Conservation (phyloP, 2,797 vertebrate genomes). For the Rhinophrynus dorsalis region DNA sequence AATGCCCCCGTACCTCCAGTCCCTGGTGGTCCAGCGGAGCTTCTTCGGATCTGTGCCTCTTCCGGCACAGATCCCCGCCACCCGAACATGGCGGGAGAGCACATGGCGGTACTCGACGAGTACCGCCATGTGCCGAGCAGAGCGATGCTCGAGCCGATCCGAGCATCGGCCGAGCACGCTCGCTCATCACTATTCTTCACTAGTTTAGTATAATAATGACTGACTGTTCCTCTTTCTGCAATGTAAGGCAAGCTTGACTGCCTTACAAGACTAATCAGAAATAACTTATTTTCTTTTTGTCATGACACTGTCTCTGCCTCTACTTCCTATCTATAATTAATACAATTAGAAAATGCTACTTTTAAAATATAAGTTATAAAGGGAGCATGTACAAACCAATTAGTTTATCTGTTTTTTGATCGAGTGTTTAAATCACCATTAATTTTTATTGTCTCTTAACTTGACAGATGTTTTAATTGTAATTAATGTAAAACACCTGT, state of each 20-base stretch:
- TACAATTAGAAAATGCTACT: slow-evolving; percentile 37
- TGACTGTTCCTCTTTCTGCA: slow-evolving; percentile 4
- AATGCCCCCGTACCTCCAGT: too few species aligned
- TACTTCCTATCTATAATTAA: slow-evolving; percentile 35
- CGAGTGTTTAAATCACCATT: slow-evolving; percentile 57
- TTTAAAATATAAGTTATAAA: slow-evolving; percentile 24
- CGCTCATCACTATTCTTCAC: too few species aligned
- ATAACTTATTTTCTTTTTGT: slow-evolving; percentile 32
- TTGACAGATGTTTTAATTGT: slow-evolving; percentile 59
- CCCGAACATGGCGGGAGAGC: too few species aligned
- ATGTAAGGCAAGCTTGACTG: slow-evolving; percentile 26
- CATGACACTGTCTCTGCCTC: slow-evolving; percentile 19
- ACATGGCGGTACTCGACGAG: too few species aligned
- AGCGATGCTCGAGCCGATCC: too few species aligned
- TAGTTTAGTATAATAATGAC: background rate
- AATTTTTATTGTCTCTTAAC: slow-evolving; percentile 52
- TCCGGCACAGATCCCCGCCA: too few species aligned
- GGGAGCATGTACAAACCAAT: background rate
- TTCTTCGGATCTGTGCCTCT: too few species aligned
- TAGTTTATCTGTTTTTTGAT: slow-evolving; percentile 48
- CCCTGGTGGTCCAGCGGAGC: too few species aligned
- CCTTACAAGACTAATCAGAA: slow-evolving; percentile 30
- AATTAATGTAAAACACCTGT: slow-evolving; percentile 47
- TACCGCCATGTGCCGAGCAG: too few species aligned
- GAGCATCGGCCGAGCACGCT: too few species aligned